phyloP scores from a whole-genome alignment of 1,140 invertebrate genomes.

The Cotesia chilonis region DNA sequence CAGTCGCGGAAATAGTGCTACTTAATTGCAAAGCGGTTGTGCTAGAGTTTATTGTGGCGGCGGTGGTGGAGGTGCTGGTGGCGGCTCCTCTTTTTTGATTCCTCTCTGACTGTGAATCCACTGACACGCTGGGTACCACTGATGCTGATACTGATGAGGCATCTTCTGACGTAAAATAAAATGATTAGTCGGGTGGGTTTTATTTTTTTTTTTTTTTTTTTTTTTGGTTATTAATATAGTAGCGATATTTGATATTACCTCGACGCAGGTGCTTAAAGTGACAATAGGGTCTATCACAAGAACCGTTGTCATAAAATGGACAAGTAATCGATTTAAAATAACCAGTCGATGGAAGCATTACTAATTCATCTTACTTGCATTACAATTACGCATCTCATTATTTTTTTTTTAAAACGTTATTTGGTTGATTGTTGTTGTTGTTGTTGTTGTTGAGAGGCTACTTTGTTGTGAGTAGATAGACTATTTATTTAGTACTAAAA shows the following conservation, averaged over 20 bases:
- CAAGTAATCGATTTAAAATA: constrained; percentile 85
- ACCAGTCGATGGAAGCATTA: constrained; percentile 87
- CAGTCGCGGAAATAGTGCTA: not conserved
- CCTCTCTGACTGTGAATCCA: constrained; percentile 36
- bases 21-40: too few relatives aligned
- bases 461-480: too few relatives aligned
- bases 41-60: too few relatives aligned
- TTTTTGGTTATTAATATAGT: not conserved
- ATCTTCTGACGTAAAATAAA: constrained; percentile 42
- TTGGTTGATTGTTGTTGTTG: too few relatives aligned
- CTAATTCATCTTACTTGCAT: constrained; percentile 51
- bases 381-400: constrained; percentile 33
- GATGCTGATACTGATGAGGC: constrained; percentile 34
- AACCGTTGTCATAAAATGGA: constrained; percentile 81
- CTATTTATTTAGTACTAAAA: too few relatives aligned
- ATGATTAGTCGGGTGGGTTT: not conserved
- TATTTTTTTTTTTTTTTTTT: not conserved
- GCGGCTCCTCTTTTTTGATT: constrained; percentile 34
- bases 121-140: constrained; percentile 1
- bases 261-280: constrained; percentile 85
- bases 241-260: constrained; percentile 59
- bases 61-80: not conserved
- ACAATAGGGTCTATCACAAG: constrained; percentile 87
- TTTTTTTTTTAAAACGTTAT: not conserved
- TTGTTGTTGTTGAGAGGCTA: too few relatives aligned